These are phyloP conservation scores for Xiphorhynchus erythropygius DNA, from an alignment of 2,797 vertebrate genomes.

Conservation along the genomic window DNA sequence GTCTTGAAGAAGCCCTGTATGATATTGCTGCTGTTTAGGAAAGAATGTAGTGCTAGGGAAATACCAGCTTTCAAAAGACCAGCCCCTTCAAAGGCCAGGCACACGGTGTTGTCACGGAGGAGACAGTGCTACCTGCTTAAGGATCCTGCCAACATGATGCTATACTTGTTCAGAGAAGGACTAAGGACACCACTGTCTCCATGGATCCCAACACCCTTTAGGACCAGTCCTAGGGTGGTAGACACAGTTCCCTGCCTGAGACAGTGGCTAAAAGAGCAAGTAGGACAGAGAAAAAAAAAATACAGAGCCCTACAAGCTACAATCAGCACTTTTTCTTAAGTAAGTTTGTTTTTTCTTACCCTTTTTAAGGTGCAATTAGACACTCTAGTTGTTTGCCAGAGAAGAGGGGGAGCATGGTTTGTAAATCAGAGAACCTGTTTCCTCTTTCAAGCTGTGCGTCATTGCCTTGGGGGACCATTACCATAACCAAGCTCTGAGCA, in stretches of 20 bases:
- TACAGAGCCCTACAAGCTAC: not conserved
- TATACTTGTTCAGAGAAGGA: not conserved
- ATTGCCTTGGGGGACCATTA: constrained; percentile 66
- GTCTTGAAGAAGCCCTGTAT: not conserved
- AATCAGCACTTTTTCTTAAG: not conserved
- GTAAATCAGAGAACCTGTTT: constrained; percentile 67
- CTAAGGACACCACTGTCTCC: not conserved
- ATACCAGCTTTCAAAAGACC: not conserved
- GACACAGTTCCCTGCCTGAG: not conserved
- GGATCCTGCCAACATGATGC: not conserved
- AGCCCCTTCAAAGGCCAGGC: fast-evolving
- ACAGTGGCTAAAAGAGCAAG: not conserved
- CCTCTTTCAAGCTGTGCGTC: constrained; percentile 37
- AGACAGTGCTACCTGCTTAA: not conserved
- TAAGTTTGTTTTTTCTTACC: constrained; percentile 5
- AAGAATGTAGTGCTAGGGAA: not conserved
- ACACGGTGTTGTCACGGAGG: fast-evolving
- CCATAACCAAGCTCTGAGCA: not conserved
- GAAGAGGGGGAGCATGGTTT: constrained; percentile 36
- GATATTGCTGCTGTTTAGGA: not conserved
- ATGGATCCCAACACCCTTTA: not conserved
- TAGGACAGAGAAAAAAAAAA: not conserved
- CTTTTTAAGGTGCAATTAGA: constrained; percentile 3
- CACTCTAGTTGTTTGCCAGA: constrained; percentile 16
- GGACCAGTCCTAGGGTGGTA: not conserved